Evolutionary conservation across 2,113 vertebrate genomes (phyloP).

Genomic region (Triplophysa tibetana): DNA sequence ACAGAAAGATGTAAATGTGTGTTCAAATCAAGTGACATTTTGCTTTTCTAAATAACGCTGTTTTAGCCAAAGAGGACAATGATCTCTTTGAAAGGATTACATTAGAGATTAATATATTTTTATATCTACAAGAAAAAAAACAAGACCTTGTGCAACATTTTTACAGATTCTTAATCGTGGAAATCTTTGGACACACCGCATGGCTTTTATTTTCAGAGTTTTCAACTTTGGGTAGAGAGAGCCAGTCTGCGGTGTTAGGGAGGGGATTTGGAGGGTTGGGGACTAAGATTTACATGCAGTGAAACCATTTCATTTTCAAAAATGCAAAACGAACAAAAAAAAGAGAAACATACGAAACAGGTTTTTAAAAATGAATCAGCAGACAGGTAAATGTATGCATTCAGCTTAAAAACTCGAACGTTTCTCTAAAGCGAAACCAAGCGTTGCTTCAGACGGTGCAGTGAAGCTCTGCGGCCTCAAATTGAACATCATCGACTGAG

Average conservation of each 20-base stretch:
- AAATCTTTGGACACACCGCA: constrained; percentile 79
- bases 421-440: constrained; percentile 70
- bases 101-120: constrained; percentile 88
- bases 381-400: constrained; percentile 39
- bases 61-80: constrained; percentile 82
- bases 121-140: constrained; percentile 79
- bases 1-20: constrained; percentile 64
- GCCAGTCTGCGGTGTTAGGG: constrained; percentile 70
- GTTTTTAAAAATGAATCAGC: constrained; percentile 7
- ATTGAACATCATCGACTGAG: constrained; percentile 57
- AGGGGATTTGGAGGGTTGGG: constrained; percentile 69
- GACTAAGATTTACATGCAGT: constrained; percentile 68
- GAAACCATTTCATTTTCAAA: constrained; percentile 56
- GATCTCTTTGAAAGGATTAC: constrained; percentile 84
- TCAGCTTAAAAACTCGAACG: constrained; percentile 42
- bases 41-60: constrained; percentile 82
- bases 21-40: constrained; percentile 73
- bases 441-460: constrained; percentile 70
- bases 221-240: constrained; percentile 73
- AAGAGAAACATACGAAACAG: constrained; percentile 20
- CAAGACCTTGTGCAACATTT: constrained; percentile 86
- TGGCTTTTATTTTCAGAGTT: constrained; percentile 77
- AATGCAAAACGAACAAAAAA: constrained; percentile 50
- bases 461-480: constrained; percentile 66
- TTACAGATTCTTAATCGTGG: constrained; percentile 85